These are phyloP conservation scores for Myioborus miniatus DNA, from an alignment of 2,797 vertebrate genomes.

Conservation along the genomic window DNA sequence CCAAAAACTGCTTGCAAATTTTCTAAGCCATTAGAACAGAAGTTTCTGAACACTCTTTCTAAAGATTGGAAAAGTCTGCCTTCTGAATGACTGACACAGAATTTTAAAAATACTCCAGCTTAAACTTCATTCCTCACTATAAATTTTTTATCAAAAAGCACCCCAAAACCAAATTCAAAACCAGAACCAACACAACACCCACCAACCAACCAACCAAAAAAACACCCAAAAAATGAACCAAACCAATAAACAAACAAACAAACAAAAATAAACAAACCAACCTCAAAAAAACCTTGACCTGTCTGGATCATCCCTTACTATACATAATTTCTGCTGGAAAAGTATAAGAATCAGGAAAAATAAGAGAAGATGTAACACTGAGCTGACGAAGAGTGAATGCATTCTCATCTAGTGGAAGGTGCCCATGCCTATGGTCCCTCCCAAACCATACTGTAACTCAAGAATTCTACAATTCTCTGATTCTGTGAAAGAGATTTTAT, in stretches of 20 bases:
- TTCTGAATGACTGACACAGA: background rate
- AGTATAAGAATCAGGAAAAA: background rate
- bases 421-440: background rate
- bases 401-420: background rate
- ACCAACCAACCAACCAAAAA: no score
- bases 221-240: background rate
- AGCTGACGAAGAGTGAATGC: background rate
- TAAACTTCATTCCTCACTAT: background rate
- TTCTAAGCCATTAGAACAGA: background rate
- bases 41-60: background rate
- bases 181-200: background rate
- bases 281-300: background rate
- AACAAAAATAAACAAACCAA: no score
- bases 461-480: background rate
- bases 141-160: background rate
- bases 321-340: background rate
- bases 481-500: background rate
- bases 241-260: background rate
- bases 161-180: accelerated
- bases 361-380: background rate
- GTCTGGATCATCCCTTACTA: background rate
- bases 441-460: background rate
- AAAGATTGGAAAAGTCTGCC: background rate
- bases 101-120: background rate
- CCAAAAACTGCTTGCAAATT: background rate